phyloP scores from a whole-genome alignment of 2,888 invertebrate species.

The Drosophila hamatofila region DNA sequence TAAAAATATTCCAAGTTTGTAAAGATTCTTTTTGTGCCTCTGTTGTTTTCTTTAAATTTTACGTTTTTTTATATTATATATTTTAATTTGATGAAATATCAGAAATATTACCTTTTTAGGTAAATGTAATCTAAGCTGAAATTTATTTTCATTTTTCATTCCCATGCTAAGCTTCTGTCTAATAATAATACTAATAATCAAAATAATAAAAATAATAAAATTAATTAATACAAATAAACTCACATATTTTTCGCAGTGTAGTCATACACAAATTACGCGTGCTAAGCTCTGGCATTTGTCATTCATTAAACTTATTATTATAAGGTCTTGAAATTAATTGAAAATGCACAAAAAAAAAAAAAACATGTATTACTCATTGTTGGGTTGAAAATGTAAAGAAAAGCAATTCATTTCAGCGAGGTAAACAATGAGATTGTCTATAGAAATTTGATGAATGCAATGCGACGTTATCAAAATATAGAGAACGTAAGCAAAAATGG shows the following conservation, averaged over 20 bases:
- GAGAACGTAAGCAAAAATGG: background rate
- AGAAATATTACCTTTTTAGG: no score
- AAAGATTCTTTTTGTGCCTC: no score
- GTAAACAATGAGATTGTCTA: slow-evolving; percentile 18
- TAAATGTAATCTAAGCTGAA: no score
- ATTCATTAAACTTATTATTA: slow-evolving; percentile 12
- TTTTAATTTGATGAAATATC: no score
- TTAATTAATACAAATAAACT: background rate
- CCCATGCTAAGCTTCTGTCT: no score
- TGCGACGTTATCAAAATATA: slow-evolving; percentile 1
- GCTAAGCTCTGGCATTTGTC: slow-evolving; percentile 17
- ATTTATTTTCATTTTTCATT: no score
- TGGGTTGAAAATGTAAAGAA: background rate
- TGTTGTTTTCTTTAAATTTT: no score
- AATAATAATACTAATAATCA: background rate
- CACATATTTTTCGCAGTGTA: slow-evolving; percentile 19
- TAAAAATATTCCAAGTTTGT: no score
- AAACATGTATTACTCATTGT: slow-evolving; percentile 19
- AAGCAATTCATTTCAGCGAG: slow-evolving; percentile 16
- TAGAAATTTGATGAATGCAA: slow-evolving; percentile 5
- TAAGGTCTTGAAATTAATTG: slow-evolving; percentile 33
- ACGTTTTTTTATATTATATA: no score
- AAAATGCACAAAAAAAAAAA: slow-evolving; percentile 7
- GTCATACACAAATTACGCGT: slow-evolving; percentile 15
- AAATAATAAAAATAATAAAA: background rate